A percentile compares a stretch with the other conserved stretches of the same genome.
phyloP scores from a whole-genome alignment of 2,888 invertebrate species.

The Boloria selene region DNA sequence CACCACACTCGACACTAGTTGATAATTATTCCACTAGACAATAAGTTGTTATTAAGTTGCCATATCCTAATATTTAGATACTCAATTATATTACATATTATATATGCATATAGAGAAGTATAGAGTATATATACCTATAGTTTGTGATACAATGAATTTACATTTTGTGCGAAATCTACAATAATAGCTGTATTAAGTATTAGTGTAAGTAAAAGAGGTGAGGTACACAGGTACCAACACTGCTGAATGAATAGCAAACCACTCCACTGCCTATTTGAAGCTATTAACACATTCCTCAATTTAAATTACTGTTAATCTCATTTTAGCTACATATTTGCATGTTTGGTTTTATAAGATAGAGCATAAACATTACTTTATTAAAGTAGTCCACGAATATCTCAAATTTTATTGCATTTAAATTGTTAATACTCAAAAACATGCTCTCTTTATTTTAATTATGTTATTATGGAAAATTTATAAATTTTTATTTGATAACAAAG shows the following conservation, averaged over 20 bases:
- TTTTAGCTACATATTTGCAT: neutral
- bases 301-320: slow-evolving; percentile 7
- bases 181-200: slow-evolving; percentile 54
- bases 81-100: slow-evolving; percentile 73
- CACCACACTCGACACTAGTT: slow-evolving; percentile 35
- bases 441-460: slow-evolving; percentile 26
- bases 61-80: slow-evolving; percentile 81
- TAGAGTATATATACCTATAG: slow-evolving; percentile 75
- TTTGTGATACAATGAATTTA: slow-evolving; percentile 81
- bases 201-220: slow-evolving; percentile 37
- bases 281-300: slow-evolving; percentile 27
- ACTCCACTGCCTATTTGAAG: slow-evolving; percentile 24
- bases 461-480: neutral
- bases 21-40: slow-evolving; percentile 75
- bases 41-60: slow-evolving; percentile 80
- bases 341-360: too few species aligned
- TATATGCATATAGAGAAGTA: slow-evolving; percentile 69
- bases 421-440: slow-evolving; percentile 33
- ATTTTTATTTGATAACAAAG: neutral
- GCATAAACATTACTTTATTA: too few species aligned
- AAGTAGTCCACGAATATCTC: too few species aligned
- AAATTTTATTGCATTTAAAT: slow-evolving; percentile 27
- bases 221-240: slow-evolving; percentile 12
- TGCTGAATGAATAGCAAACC: neutral
- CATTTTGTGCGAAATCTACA: slow-evolving; percentile 72